Conservation (phyloP, 2,888 invertebrate genomes). For the Drosophila putrida region DNA sequence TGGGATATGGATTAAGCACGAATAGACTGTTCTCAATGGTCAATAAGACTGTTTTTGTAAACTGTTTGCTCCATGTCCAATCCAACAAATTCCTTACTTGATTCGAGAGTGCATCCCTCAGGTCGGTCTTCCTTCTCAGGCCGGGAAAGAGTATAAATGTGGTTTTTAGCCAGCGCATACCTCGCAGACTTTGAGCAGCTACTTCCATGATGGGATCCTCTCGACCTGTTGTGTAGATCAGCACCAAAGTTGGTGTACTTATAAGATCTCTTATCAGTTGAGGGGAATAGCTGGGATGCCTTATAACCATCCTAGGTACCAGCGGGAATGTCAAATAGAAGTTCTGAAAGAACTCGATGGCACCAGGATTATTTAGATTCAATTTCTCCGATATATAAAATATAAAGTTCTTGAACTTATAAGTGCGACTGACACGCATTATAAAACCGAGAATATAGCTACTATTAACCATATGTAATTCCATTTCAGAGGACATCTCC, state of each 20-base stretch:
- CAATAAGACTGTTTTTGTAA: conserved; percentile 66
- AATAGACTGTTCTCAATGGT: conserved; percentile 67
- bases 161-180: conserved; percentile 70
- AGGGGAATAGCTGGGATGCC: conserved; percentile 25
- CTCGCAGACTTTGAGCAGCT: conserved; percentile 60
- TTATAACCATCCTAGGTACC: conserved; percentile 60
- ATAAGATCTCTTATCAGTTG: conserved; percentile 58
- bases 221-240: conserved; percentile 69
- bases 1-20: conserved; percentile 72
- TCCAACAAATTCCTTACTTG: conserved; percentile 49
- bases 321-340: conserved; percentile 64
- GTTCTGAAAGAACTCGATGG: conserved; percentile 55
- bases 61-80: conserved; percentile 76
- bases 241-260: conserved; percentile 69
- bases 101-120: conserved; percentile 19
- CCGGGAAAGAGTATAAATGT: conserved; percentile 72
- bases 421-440: conserved; percentile 48
- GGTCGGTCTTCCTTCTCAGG: conserved; percentile 27
- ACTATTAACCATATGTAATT: conserved; percentile 46
- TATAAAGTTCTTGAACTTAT: conserved; percentile 71
- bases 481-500: conserved; percentile 2
- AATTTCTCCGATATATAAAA: conserved; percentile 76
- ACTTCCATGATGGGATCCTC: conserved; percentile 77
- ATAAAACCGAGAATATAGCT: conserved; percentile 64
- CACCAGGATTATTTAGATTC: conserved; percentile 36